These are phyloP conservation scores for Drosophila prostipennis DNA, from an alignment of 2,888 invertebrate genomes.

Conservation along the genomic window DNA sequence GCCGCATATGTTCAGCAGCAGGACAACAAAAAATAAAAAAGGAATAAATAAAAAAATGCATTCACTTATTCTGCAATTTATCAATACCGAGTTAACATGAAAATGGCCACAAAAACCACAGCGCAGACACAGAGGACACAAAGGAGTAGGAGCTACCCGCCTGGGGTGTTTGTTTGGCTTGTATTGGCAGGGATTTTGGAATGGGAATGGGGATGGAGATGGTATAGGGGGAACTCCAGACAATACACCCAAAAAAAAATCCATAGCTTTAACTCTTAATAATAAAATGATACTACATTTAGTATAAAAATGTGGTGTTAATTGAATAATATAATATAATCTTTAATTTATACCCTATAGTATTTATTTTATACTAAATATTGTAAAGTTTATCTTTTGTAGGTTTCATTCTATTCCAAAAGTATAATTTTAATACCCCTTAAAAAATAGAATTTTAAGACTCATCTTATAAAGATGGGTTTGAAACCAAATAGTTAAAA, in stretches of 20 bases:
- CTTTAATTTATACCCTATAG: too few relatives aligned
- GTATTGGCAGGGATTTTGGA: conserved; percentile 12
- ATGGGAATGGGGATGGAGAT: neutral
- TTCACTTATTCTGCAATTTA: conserved; percentile 79
- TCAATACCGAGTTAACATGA: conserved; percentile 62
- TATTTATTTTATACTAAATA: too few relatives aligned
- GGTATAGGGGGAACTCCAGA: conserved; percentile 10
- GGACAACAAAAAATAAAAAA: conserved; percentile 22
- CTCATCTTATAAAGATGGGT: too few relatives aligned
- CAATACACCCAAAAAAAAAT: neutral
- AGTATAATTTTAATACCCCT: too few relatives aligned
- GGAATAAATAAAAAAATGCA: conserved; percentile 45
- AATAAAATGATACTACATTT: too few relatives aligned
- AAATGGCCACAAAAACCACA: conserved; percentile 55
- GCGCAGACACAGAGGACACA: conserved; percentile 32
- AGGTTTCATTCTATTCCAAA: too few relatives aligned
- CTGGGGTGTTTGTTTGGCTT: conserved; percentile 36
- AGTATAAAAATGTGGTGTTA: too few relatives aligned
- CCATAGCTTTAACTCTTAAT: too few relatives aligned
- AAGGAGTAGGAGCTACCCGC: conserved; percentile 24
- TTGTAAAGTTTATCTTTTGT: too few relatives aligned
- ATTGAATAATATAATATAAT: too few relatives aligned
- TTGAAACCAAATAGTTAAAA: too few relatives aligned
- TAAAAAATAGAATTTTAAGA: too few relatives aligned
- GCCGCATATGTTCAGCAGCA: conserved; percentile 69